Base-by-base conservation (phyloP, 2,888 invertebrate genomes). In the Leptopilina drosophilae region DNA sequence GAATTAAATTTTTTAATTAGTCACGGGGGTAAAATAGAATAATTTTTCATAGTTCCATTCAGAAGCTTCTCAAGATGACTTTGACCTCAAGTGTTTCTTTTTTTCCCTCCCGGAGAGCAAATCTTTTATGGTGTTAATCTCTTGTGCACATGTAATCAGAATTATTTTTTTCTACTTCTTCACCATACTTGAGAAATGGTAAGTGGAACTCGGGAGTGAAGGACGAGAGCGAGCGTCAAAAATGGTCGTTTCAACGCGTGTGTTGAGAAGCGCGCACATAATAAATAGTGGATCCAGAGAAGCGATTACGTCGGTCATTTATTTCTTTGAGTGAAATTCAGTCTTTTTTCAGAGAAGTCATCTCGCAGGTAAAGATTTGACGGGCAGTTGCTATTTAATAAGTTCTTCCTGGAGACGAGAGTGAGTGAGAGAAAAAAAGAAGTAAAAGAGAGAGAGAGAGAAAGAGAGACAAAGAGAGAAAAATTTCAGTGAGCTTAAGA, bases 371-470 rank as follows among this genome's bases (percentile, higher is more conserved):
- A 40, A 49, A 9, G 33, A 73, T 73, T 33, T 73, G 73, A 73
- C 56, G 33, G 33, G 73, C 73, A 73, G 73, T 73, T 73, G 40
- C 73, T 73, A 73, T 73, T 73, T 73, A 73, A 73, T 26, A 73
- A 53, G 73, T 73, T 73, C 73, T 73, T 73, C 73, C 73, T 69
- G 73, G 56, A 73, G 73, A 73, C 73, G 53, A 73, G 73, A 33
- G 49, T 56, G 14, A 56, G 53, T 33, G 26, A 73, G 73, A n/a
- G 49, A 49, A 11, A 49, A 49, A 49, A 33, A 33, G 33, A 33
- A 33, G 33, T 33, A 5, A 33, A 5, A 26, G 53, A 53, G 69
- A 26, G 53, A 69, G 69, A 69, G 53, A 53, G 49, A 33, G 6
- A 56, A 53, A 53, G 69, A 46, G 46, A 73, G 69, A 33, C 33